Conservation (phyloP, 2,797 vertebrate genomes). For the Hoplostethus mediterraneus region DNA sequence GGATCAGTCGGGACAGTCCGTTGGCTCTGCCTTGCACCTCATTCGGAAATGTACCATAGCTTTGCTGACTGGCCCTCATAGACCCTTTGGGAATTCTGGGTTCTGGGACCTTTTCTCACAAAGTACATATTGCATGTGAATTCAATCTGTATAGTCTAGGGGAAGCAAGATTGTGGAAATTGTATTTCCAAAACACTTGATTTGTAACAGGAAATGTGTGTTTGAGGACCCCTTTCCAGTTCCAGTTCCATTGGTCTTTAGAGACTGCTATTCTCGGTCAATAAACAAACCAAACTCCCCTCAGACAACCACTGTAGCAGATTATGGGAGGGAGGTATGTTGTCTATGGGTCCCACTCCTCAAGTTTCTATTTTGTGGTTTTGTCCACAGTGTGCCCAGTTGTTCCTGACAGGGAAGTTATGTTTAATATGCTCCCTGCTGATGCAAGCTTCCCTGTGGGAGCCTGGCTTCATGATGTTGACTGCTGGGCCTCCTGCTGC, state of each 20-base stretch:
- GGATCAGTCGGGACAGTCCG: too few relatives aligned
- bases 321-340: conserved; percentile 18
- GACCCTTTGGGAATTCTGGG: neutral
- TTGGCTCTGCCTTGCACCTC: neutral
- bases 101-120: neutral
- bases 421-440: conserved; percentile 72
- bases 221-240: too few relatives aligned
- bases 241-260: too few relatives aligned
- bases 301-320: conserved; percentile 51
- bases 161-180: conserved; percentile 20
- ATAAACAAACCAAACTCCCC: neutral
- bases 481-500: conserved; percentile 69
- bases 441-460: conserved; percentile 69
- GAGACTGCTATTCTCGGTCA: too few relatives aligned
- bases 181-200: conserved; percentile 29
- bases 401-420: conserved; percentile 71
- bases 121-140: conserved; percentile 10
- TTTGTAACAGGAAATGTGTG: conserved; percentile 17
- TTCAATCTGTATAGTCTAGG: conserved; percentile 1
- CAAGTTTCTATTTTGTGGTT: conserved; percentile 66
- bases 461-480: conserved; percentile 67
- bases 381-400: conserved; percentile 63
- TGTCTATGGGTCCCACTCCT: conserved; percentile 66
- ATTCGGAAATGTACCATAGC: neutral
- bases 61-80: neutral